phyloP scores from a whole-genome alignment of 2,113 vertebrate species.

The Alethe diademata region DNA sequence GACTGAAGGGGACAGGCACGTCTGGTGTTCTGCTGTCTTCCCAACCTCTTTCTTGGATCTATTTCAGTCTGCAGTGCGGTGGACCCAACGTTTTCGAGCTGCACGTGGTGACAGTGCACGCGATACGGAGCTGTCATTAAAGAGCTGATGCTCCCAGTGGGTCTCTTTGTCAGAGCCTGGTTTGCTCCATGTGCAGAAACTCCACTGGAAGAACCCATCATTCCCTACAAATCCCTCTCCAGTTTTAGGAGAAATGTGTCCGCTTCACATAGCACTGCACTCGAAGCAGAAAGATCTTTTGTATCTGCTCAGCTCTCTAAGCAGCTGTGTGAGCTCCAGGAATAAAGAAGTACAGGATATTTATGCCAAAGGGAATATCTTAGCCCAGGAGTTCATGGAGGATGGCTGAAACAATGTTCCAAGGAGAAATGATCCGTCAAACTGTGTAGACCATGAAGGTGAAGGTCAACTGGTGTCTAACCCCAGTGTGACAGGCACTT shows the following conservation, averaged over 20 bases:
- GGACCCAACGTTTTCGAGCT: neutral
- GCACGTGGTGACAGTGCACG: neutral
- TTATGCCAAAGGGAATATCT: neutral
- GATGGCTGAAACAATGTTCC: neutral
- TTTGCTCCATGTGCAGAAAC: constrained; percentile 28
- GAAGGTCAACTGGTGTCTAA: constrained; percentile 37
- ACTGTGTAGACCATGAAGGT: neutral
- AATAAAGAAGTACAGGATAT: neutral
- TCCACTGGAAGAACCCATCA: neutral
- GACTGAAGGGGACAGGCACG: neutral
- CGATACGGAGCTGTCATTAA: fast-evolving
- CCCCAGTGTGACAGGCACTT: constrained; percentile 58
- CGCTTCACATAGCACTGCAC: fast-evolving
- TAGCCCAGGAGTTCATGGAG: neutral
- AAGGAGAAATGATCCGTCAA: neutral
- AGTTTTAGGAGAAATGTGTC: neutral
- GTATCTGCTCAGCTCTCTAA: neutral
- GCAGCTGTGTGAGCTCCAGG: neutral
- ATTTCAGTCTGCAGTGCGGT: neutral
- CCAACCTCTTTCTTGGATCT: constrained; percentile 5
- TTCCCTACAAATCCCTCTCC: neutral
- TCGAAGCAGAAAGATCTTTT: neutral
- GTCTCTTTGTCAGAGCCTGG: constrained; percentile 20
- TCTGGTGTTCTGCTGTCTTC: constrained; percentile 19
- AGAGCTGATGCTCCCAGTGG: neutral